Evolutionary conservation across 2,888 invertebrate species (phyloP), one percentile per base, ranked within the genome.

Genomic region (Netelia fuscicornis): DNA sequence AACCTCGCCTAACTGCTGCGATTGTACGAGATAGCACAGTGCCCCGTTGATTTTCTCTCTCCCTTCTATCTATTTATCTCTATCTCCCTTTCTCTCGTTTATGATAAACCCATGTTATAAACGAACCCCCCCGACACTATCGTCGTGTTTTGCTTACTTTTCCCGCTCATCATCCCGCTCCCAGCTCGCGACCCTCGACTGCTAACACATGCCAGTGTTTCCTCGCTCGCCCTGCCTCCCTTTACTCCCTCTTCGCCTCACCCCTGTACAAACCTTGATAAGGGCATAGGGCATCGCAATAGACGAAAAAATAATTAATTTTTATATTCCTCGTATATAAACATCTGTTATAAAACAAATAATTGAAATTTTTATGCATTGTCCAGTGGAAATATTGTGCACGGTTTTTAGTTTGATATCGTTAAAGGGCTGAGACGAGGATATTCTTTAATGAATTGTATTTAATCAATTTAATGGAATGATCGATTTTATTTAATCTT

Each of bases 11-110:
- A 65, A 71, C 80, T 76, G 84, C 84, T 76, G 84, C 84, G 80
- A 81, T 81, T 84, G 80, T 80, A 30, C 80, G 84, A 84, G 75
- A 75, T 74, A 67, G 42, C 37, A 75, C 68, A 67, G 42, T 23
- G 48, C 48, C 11, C 48, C 11, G 11, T 13, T 48, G 11, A 10
- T 48, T 48, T 48, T 48, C 48, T 52, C 9, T 68, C 68, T 37
- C 30, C 23, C 23, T 9, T 67, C 48, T 13, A n/a, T 23, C 48
- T 67, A 37, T 44, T 23, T 44, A 17, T 13, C 64, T 25, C 30
- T 13, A 67, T 6, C 37, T 6, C 37, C 6, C 37, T 37, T 37
- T 37, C 48, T 48, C 48, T 10, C 20, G 20, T 58, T 20, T 20
- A 58, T 58, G 17, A 20, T 20, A 58, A 54, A 13, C 17, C 58